Conservation (phyloP, 2,113 vertebrate species). For the Sphyrna mokarran region DNA sequence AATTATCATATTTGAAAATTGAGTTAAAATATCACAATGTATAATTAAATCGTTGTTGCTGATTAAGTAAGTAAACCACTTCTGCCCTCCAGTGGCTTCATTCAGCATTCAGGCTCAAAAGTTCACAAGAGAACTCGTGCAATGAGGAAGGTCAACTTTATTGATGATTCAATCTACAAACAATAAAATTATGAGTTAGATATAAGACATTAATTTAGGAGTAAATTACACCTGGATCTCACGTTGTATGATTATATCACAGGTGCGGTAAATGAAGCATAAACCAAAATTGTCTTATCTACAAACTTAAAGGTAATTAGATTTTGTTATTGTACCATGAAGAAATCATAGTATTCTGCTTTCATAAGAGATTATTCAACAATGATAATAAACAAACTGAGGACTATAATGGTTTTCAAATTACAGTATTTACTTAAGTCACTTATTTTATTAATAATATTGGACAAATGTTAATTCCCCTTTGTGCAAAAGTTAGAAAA, state of each 20-base stretch:
- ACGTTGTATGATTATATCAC: not conserved
- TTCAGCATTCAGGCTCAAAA: not conserved
- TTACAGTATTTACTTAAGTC: not conserved
- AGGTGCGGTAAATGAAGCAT: not conserved
- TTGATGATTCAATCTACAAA: not conserved
- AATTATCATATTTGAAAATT: not conserved
- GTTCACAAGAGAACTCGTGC: not conserved
- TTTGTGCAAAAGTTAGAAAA: not conserved
- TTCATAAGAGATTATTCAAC: not conserved
- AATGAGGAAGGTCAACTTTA: not conserved
- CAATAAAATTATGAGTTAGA: not conserved
- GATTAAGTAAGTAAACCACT: not conserved
- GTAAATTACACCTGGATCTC: too few species aligned
- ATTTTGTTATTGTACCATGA: not conserved
- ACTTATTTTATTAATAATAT: not conserved
- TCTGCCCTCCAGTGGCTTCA: constrained; percentile 17
- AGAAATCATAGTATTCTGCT: not conserved
- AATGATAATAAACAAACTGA: not conserved
- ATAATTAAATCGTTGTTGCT: not conserved
- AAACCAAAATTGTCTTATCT: not conserved
- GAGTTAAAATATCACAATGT: not conserved
- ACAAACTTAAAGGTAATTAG: not conserved
- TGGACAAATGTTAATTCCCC: not conserved
- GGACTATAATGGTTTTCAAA: not conserved
- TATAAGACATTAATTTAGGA: not conserved